Evolutionary conservation across 2,888 invertebrate genomes (phyloP), one percentile per base, ranked within the genome.

Genomic region (Tipula unca): DNA sequence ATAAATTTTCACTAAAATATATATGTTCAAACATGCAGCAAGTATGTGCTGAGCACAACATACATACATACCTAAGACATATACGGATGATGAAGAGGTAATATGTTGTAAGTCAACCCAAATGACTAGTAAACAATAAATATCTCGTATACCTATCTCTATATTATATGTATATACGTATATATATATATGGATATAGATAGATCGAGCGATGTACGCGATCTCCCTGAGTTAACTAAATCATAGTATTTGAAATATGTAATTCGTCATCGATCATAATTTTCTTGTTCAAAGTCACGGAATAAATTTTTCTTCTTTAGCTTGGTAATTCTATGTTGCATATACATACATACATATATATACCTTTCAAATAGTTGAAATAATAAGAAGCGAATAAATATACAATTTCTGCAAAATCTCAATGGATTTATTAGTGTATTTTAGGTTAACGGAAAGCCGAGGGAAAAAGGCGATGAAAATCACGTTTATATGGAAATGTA

Each of bases 211-310:
- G 20, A 69, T 25, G 25, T 69, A 69, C 10, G 69, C 69, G 69
- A 69, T 69, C 69, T 69, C 69, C 20, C 69, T 25, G 25, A 69
- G 69, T 69, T 69, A 69, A 69, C 69, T 13, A 69, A 69, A 69
- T 69, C 69, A 69, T 32, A 82, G 29, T 29, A 83, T 32, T 83
- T 35, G 83, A 83, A 83, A 83, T 83, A 83, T 83, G 83, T 83
- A 83, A 83, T 83, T 83, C 83, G 83, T 83, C 83, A 83, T 83
- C 83, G 83, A 83, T 83, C 83, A 83, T 83, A 83, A 83, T 83
- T 83, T 83, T 83, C 83, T 29, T 83, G 29, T 69, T 25, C 69
- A 69, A 48, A 69, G 69, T 25, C 69, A 69, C 69, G 69, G 48
- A 48, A 48, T 48, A 48, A 69, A 69, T 20, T 69, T 69, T 69